phyloP scores from a whole-genome alignment of 2,888 invertebrate species.

The Agrochola lychnidis region DNA sequence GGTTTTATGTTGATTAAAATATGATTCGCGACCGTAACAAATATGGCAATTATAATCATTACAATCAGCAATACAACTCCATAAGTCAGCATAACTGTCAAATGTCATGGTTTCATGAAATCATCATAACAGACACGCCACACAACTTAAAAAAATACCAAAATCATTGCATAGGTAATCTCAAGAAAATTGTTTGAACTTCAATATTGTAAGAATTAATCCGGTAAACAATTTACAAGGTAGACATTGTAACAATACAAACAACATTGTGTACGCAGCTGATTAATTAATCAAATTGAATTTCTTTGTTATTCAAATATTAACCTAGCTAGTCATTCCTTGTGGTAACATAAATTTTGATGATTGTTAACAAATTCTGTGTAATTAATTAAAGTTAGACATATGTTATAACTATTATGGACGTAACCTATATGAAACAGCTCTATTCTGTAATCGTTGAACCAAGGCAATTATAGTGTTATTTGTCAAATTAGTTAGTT shows the following conservation, averaged over 20 bases:
- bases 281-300: slow-evolving; percentile 65
- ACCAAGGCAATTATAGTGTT: slow-evolving; percentile 11
- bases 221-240: slow-evolving; percentile 46
- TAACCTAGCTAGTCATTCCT: slow-evolving; percentile 59
- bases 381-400: slow-evolving; percentile 57
- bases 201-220: slow-evolving; percentile 23
- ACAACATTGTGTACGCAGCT: slow-evolving; percentile 32
- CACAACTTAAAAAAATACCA: neutral
- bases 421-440: slow-evolving; percentile 9
- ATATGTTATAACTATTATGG: slow-evolving; percentile 18
- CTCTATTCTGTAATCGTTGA: slow-evolving; percentile 6
- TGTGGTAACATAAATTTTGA: slow-evolving; percentile 60
- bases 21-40: no score
- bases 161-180: neutral
- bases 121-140: no score
- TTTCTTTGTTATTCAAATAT: slow-evolving; percentile 62
- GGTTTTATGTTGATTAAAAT: no score
- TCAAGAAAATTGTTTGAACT: slow-evolving; percentile 22
- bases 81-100: no score
- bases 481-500: neutral
- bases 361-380: slow-evolving; percentile 53
- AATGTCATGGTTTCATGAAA: no score
- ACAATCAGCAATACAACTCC: no score
- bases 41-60: no score
- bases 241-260: slow-evolving; percentile 35